A percentile compares a stretch with the other conserved stretches of the same genome.
Conservation (phyloP, 2,797 vertebrate species). For the Sebastiscus albofasciatus region DNA sequence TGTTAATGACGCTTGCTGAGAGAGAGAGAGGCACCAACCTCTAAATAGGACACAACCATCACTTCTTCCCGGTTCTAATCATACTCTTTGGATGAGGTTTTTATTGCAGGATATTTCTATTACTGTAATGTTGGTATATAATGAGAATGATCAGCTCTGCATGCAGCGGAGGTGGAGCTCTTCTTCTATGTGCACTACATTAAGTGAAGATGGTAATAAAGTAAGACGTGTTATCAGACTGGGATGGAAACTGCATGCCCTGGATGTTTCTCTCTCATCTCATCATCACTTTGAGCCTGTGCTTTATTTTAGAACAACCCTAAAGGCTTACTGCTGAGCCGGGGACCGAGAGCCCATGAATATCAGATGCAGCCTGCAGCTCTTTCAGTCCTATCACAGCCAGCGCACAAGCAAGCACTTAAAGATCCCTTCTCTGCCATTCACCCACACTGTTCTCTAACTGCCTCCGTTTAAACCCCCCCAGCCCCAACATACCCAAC, state of each 20-base stretch:
- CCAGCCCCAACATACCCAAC: neutral
- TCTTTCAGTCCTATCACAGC: constrained; percentile 36
- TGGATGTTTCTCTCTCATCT: constrained; percentile 22
- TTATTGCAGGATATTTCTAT: neutral
- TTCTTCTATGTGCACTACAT: neutral
- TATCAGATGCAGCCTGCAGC: constrained; percentile 57
- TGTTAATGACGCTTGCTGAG: constrained; percentile 33
- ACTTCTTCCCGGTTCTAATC: neutral
- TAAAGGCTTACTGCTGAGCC: constrained; percentile 16
- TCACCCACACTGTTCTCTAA: neutral
- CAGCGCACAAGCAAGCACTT: constrained; percentile 6
- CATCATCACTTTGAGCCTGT: constrained; percentile 23
- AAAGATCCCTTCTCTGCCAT: constrained; percentile 9
- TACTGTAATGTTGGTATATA: neutral
- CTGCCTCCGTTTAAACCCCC: neutral
- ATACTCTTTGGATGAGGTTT: neutral
- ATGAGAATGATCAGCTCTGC: neutral
- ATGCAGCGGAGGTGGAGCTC: neutral
- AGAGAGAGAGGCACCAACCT: neutral
- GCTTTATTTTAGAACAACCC: constrained; percentile 46
- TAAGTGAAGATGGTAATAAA: constrained; percentile 11
- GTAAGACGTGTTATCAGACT: neutral
- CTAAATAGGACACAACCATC: neutral
- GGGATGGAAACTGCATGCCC: constrained; percentile 10
- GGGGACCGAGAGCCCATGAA: constrained; percentile 45